Conservation (phyloP, 2,113 vertebrate species). For the Gnathonemus echidnorhynchus region DNA sequence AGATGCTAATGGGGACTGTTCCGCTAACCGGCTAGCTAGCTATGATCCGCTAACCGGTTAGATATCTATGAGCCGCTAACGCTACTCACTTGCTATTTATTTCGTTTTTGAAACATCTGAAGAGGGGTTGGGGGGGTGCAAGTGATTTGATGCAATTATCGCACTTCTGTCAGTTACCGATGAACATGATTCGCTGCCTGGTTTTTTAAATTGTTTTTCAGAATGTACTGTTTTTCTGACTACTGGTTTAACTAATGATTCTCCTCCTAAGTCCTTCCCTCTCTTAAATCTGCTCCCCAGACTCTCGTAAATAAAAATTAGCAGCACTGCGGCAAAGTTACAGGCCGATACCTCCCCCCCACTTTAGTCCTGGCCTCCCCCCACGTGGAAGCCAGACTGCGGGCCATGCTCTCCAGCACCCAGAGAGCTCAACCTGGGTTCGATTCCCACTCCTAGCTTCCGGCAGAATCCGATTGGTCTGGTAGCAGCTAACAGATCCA, state of each 20-base stretch:
- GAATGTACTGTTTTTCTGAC: not conserved
- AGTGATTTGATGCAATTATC: not conserved
- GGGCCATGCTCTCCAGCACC: not conserved
- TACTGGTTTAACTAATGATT: not conserved
- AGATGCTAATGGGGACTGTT: not conserved
- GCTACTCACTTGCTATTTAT: not conserved
- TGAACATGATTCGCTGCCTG: not conserved
- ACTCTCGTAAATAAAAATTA: conserved; percentile 12
- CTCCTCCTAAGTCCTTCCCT: not conserved
- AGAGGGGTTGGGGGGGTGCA: not conserved
- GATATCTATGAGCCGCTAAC: not conserved
- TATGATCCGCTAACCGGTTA: not conserved
- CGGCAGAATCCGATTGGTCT: no score
- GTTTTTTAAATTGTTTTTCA: not conserved
- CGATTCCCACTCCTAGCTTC: not conserved
- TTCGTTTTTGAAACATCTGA: not conserved
- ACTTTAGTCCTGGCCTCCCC: not conserved
- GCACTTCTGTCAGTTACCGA: not conserved
- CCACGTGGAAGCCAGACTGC: not conserved
- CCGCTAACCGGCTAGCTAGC: not conserved
- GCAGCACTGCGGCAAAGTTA: not conserved
- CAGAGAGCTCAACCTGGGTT: not conserved
- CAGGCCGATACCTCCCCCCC: not conserved
- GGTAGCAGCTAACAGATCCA: not conserved
- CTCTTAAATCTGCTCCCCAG: not conserved